Evolutionary conservation across 1,140 invertebrate species (phyloP).

Genomic region (Triops cancriformis): DNA sequence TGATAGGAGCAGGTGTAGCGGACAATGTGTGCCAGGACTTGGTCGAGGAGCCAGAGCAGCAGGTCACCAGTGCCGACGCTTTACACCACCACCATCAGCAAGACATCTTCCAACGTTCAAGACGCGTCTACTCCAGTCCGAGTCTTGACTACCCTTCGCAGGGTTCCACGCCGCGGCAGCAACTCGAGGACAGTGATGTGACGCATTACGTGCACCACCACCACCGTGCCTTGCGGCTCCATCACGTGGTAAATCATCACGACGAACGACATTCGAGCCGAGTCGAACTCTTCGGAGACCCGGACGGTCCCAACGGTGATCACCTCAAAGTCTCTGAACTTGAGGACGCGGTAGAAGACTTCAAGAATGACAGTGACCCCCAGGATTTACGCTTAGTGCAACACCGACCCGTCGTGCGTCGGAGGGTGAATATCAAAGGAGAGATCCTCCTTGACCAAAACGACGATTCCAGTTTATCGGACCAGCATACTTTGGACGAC

Average conservation of each 20-base stretch:
- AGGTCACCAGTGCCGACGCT: background rate
- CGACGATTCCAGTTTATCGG: background rate
- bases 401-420: conserved; percentile 16
- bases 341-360: background rate
- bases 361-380: conserved; percentile 22
- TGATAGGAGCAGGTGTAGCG: background rate
- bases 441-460: background rate
- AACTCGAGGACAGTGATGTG: background rate
- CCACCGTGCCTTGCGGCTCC: background rate
- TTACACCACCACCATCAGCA: background rate
- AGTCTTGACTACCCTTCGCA: conserved; percentile 5
- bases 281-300: background rate
- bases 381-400: conserved; percentile 27
- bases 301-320: background rate
- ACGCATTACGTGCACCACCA: conserved; percentile 12
- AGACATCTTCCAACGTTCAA: background rate
- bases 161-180: background rate
- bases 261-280: background rate
- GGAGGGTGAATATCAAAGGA: background rate
- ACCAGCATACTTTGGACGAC: background rate
- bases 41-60: background rate
- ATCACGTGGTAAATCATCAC: background rate
- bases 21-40: conserved; percentile 2
- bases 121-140: background rate
- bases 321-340: background rate